A percentile compares a stretch with the other conserved stretches of the same genome.
These are phyloP conservation scores for Nyctalus aviator DNA, from an alignment of 2,797 vertebrate genomes.

Conservation along the genomic window DNA sequence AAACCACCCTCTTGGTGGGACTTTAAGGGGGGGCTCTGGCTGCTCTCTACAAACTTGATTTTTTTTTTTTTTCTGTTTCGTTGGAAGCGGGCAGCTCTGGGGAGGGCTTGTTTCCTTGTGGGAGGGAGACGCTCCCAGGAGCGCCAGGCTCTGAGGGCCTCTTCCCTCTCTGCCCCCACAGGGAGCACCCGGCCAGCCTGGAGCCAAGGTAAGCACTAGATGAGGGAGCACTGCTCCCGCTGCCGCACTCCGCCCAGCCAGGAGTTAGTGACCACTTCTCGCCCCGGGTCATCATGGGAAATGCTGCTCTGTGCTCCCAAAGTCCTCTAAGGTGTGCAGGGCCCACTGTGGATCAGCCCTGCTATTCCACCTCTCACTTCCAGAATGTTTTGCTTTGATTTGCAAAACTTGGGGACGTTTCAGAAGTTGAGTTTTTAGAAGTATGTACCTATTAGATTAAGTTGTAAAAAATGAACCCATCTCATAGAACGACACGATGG, in stretches of 20 bases:
- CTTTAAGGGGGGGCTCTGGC: background rate
- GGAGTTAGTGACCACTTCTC: background rate
- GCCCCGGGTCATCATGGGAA: background rate
- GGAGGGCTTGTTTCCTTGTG: background rate
- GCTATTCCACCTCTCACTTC: no score
- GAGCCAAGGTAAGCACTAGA: constrained; percentile 87
- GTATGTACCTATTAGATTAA: rapidly evolving
- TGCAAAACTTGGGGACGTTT: background rate
- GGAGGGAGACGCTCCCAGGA: background rate
- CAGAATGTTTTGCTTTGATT: background rate
- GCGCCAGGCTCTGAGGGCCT: background rate
- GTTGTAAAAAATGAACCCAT: background rate
- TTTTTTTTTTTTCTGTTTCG: background rate
- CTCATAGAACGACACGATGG: rapidly evolving
- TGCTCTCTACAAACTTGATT: no score
- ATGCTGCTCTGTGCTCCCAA: no score
- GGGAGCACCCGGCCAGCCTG: constrained; percentile 91
- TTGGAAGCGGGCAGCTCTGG: no score
- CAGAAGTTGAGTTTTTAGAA: background rate
- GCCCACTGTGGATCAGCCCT: background rate
- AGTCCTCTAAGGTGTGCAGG: rapidly evolving
- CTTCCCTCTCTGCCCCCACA: constrained; percentile 79
- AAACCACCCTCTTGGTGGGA: background rate
- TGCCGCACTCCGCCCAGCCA: rapidly evolving
- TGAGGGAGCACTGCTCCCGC: background rate